These are phyloP conservation scores for Pantherophis guttatus DNA, from an alignment of 2,113 vertebrate genomes.

Conservation along the genomic window DNA sequence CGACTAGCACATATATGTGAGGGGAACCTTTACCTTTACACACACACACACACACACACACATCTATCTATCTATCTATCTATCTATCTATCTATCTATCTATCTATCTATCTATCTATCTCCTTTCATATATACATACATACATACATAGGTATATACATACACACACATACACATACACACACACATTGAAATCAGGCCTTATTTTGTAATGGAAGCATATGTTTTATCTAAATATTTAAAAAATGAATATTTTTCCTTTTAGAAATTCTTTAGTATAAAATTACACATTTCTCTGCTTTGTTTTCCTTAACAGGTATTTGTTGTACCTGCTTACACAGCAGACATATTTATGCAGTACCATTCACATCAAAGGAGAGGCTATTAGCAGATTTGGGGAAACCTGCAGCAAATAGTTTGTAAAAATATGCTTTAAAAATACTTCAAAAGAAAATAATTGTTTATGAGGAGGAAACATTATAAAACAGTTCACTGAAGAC, in stretches of 20 bases:
- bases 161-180: no score
- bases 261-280: not conserved
- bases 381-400: not conserved
- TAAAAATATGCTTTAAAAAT: not conserved
- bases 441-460: no score
- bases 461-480: not conserved
- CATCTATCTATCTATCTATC: no score
- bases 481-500: not conserved
- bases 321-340: not conserved
- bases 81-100: no score
- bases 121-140: no score
- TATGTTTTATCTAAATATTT: not conserved
- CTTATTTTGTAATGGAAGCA: constrained; percentile 1
- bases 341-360: not conserved
- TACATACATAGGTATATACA: no score
- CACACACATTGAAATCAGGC: constrained; percentile 4
- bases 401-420: not conserved
- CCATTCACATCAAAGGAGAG: not conserved
- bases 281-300: not conserved
- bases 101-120: no score
- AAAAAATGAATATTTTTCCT: not conserved
- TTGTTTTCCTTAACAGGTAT: not conserved
- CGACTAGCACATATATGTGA: no score
- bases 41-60: no score
- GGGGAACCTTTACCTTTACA: no score